Base-by-base conservation (phyloP, 2,888 invertebrate species). In the Noctuana brunneofusca region DNA sequence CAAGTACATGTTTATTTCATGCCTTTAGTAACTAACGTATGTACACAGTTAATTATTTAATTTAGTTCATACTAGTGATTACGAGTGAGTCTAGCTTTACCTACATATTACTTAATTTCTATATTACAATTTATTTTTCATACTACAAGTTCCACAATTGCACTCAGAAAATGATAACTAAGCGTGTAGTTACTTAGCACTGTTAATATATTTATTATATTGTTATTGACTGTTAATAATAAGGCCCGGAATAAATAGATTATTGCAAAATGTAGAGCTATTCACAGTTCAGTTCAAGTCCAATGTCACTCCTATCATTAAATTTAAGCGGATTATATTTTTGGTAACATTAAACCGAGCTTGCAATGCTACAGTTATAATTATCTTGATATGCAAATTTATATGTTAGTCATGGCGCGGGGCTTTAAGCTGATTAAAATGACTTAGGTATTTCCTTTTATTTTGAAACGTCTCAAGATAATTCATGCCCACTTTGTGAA, bases 371-470 rank as follows among this genome's bases (percentile, higher is more conserved):
- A 41, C 52, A 35, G 48, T 59, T 59, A 32, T 52, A 53, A 32
- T 53, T 46, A 60, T 48, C 48, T 60, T 48, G 60, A 59, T 35
- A 60, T 54, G 48, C 54, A 48, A 46, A 48, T 46, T 54, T 24
- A 32, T 53, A 53, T 54, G 41, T 41, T 18, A 11, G 41, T 0
- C 48, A 16, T 22, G 8, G 41, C 14, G 53, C 12, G 54, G 54
- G 54, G 54, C 54, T 60, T 60, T 48, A 54, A 54, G 24, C 53
- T 48, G 46, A 46, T 60, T 54, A 54, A 60, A 49, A 18, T 49
- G 18, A 32, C 12, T 56, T 8, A 53, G 18, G 12, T 9, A 20
- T 12, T 32, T 16, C 27, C 50, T 22, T 48, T 32, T 32, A 46
- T 58, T 32, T 27, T 14, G 14, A 41, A 14, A 24, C 14, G 22